These are phyloP conservation scores for Entomobrya proxima DNA, from an alignment of 2,888 invertebrate species.

Conservation along the genomic window DNA sequence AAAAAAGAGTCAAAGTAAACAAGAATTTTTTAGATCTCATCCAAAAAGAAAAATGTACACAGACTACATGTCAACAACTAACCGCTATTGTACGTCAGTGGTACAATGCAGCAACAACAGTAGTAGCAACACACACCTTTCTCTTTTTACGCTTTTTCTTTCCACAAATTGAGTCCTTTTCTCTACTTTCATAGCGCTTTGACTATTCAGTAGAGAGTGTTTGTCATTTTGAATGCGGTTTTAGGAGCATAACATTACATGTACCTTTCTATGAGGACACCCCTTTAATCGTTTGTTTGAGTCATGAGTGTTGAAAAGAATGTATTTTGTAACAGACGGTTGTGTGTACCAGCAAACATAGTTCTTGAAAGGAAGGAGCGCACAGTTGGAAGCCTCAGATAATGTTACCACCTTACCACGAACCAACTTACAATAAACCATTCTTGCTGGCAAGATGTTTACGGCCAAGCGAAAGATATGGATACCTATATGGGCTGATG, in stretches of 20 bases:
- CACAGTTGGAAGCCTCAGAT: conserved; percentile 38
- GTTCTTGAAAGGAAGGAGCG: background rate
- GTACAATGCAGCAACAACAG: background rate
- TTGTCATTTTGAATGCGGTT: background rate
- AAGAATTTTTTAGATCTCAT: background rate
- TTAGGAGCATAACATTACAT: background rate
- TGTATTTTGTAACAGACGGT: background rate
- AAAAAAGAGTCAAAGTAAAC: background rate
- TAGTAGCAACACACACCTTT: too few species aligned
- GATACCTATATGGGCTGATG: background rate
- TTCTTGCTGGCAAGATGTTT: background rate
- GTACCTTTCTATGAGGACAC: background rate
- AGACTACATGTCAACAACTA: too few species aligned
- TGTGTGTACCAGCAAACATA: background rate
- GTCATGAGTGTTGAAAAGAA: background rate
- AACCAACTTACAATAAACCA: background rate
- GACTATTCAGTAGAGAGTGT: background rate
- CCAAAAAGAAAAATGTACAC: background rate
- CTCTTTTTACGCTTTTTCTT: too few species aligned
- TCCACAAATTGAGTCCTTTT: background rate
- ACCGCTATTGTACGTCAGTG: too few species aligned
- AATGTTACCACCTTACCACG: conserved; percentile 31
- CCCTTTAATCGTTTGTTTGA: background rate
- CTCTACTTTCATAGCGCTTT: too few species aligned
- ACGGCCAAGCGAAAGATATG: background rate